These are phyloP conservation scores for Pyrochroa serraticornis DNA, from an alignment of 2,888 invertebrate species.

Conservation along the genomic window DNA sequence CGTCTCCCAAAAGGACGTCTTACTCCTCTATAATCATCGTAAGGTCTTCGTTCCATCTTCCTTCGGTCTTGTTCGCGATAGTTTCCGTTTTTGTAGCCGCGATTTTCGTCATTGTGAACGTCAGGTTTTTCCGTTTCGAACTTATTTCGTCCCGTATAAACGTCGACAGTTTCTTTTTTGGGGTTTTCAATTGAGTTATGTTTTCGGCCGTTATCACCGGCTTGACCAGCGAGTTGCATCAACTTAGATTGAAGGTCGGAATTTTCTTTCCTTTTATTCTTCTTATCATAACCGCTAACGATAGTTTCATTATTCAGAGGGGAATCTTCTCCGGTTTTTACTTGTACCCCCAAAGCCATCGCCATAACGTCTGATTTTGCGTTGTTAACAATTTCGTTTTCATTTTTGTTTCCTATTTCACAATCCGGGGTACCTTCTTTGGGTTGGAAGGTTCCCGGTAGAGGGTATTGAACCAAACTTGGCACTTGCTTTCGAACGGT, in stretches of 20 bases:
- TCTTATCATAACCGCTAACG: slow-evolving; percentile 53
- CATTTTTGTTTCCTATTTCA: neutral
- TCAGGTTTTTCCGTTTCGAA: slow-evolving; percentile 52
- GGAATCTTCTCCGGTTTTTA: slow-evolving; percentile 55
- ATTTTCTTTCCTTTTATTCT: slow-evolving; percentile 33
- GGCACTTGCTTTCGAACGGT: slow-evolving; percentile 49
- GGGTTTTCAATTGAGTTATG: slow-evolving; percentile 30
- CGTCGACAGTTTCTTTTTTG: slow-evolving; percentile 39
- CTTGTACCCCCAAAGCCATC: slow-evolving; percentile 61
- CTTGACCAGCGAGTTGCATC: slow-evolving; percentile 41
- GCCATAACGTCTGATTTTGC: slow-evolving; percentile 62
- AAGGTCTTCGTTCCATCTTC: slow-evolving; percentile 29
- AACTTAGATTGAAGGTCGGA: slow-evolving; percentile 29
- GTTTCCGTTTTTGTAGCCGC: slow-evolving; percentile 33
- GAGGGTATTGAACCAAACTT: slow-evolving; percentile 57
- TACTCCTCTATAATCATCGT: slow-evolving; percentile 20
- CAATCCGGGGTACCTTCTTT: slow-evolving; percentile 17
- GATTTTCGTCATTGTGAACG: slow-evolving; percentile 20
- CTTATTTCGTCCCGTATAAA: slow-evolving; percentile 52
- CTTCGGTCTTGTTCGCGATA: slow-evolving; percentile 42
- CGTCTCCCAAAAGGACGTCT: slow-evolving; percentile 26
- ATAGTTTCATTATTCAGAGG: slow-evolving; percentile 49
- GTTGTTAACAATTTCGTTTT: slow-evolving; percentile 39
- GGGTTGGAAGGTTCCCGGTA: slow-evolving; percentile 47
- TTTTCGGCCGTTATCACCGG: slow-evolving; percentile 26